Base-by-base conservation (phyloP, 92 coral and sea anemone genomes). In the Montipora capitata region DNA sequence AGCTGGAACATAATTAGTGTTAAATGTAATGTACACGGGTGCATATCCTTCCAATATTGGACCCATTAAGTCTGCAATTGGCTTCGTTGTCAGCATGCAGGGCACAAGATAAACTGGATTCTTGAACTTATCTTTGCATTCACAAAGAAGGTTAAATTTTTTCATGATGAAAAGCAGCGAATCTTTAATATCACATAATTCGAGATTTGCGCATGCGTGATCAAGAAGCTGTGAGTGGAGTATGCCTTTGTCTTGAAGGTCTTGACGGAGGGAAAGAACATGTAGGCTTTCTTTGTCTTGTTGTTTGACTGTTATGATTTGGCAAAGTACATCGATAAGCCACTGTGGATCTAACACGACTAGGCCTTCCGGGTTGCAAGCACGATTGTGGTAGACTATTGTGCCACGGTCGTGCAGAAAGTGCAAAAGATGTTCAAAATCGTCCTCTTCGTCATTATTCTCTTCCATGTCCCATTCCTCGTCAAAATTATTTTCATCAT, bases 291-390 rank as follows among this genome's bases (percentile, higher is more conserved):
- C 76, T 35, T 49, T 40, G 0, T 66, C 54, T 15, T 54, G 75
- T 80, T 48, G 64, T 44, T 51, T 67, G 18, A 80, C 85, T 1
- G 85, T 67, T 14, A 80, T 49, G 44, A 80, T 68, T 39, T 44
- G 13, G 57, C 65, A 27, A 3, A 68, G 68, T 10, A 81, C 15
- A 20, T 67, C 38, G 2, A 81, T 56, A 5, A 68, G 66, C 85
- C 85, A 81, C 11, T 40, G 48, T n/a, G 85, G 85, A 81, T 81
- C 68, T 63, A 81, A 69, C 14, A 79, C 84, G 41, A 79, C 84
- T 7, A 79, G 73, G 42, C 63, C 74, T 43, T 79, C 74, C 18
- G 61, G 66, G 14, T 71, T 40, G 14, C n/a, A 13, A 56, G 77
- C 49, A 13, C 14, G 14, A 17, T 51, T 74, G 41, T 68, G 68